Evolutionary conservation across 2,888 invertebrate species (phyloP).

Genomic region (Choreutis nemorana): DNA sequence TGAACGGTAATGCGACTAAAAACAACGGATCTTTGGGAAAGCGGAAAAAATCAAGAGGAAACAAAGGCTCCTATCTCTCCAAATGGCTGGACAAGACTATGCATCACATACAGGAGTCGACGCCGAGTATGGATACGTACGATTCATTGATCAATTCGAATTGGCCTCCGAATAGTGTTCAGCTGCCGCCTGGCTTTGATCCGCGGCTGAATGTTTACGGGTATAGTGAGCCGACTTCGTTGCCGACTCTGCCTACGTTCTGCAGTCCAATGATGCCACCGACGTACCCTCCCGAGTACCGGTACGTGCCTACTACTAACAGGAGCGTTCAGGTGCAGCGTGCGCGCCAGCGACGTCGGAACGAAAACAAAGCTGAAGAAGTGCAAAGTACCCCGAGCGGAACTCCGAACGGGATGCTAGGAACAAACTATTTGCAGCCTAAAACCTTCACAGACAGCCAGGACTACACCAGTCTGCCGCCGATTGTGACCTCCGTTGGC

Average conservation of each 20-base stretch:
- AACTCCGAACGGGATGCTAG: slow-evolving; percentile 20
- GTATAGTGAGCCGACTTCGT: slow-evolving; percentile 69
- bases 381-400: slow-evolving; percentile 27
- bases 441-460: slow-evolving; percentile 48
- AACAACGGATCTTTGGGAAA: slow-evolving; percentile 52
- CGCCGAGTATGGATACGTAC: slow-evolving; percentile 45
- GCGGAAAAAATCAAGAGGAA: slow-evolving; percentile 55
- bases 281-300: slow-evolving; percentile 35
- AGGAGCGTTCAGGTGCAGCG: slow-evolving; percentile 43
- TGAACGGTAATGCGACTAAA: slow-evolving; percentile 40
- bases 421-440: slow-evolving; percentile 38
- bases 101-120: slow-evolving; percentile 44
- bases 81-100: slow-evolving; percentile 62
- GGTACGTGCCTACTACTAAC: slow-evolving; percentile 36
- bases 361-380: slow-evolving; percentile 36
- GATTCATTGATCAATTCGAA: slow-evolving; percentile 35
- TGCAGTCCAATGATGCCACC: slow-evolving; percentile 33
- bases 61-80: slow-evolving; percentile 46
- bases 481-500: slow-evolving; percentile 67
- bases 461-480: slow-evolving; percentile 75
- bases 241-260: slow-evolving; percentile 69
- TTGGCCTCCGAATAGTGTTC: slow-evolving; percentile 35
- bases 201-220: slow-evolving; percentile 60
- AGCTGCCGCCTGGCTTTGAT: slow-evolving; percentile 47
- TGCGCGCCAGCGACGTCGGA: slow-evolving; percentile 33